phyloP scores from a whole-genome alignment of 2,888 invertebrate genomes.

The Myopa testacea region DNA sequence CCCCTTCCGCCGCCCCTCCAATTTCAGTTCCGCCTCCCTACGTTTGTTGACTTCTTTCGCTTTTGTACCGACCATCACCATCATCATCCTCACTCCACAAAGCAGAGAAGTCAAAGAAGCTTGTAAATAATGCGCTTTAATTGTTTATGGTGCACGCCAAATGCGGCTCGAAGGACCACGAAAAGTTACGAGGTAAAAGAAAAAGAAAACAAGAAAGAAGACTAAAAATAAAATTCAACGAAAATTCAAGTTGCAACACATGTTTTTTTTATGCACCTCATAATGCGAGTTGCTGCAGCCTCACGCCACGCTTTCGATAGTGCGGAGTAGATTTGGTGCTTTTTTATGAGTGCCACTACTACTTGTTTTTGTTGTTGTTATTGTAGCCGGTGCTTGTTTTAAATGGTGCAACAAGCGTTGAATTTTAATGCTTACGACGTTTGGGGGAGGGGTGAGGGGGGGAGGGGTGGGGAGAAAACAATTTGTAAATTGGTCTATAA shows the following conservation, averaged over 20 bases:
- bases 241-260: background rate
- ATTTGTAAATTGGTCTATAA: background rate
- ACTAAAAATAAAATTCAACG: background rate
- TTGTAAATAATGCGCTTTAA: conserved; percentile 29
- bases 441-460: too few relatives aligned
- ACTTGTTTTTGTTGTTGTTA: background rate
- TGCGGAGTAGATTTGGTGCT: background rate
- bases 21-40: background rate
- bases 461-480: background rate
- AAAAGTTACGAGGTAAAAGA: background rate
- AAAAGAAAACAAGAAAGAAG: background rate
- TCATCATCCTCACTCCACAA: background rate
- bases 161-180: conserved; percentile 31
- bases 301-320: background rate
- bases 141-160: conserved; percentile 30
- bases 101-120: background rate
- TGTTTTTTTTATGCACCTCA: conserved; percentile 4
- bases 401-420: conserved; percentile 10
- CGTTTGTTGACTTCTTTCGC: background rate
- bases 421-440: conserved; percentile 15
- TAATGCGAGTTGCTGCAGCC: background rate
- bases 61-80: too few relatives aligned
- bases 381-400: conserved; percentile 6
- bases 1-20: background rate
- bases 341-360: background rate